Base-by-base conservation (phyloP, 2,797 vertebrate species). In the Chelidonichthys spinosus region DNA sequence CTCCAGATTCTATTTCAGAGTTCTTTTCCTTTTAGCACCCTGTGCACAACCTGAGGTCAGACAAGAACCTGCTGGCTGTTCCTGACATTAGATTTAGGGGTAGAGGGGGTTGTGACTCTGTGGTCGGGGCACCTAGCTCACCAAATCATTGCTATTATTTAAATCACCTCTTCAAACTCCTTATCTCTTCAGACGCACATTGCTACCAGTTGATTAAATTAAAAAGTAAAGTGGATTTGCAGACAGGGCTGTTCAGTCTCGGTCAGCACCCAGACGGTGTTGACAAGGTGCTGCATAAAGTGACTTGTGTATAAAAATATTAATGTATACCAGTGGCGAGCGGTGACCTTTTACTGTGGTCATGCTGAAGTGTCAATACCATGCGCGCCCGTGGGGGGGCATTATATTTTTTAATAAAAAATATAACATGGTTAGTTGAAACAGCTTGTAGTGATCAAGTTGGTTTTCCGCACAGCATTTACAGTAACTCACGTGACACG, bases 1-100 rank as follows among this genome's bases (percentile, higher is more conserved):
- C 43, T 47, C 15, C 15, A 47, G 15, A 47, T 15, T 44, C 14
- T 44, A 14, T 44, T 44, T 50, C 13, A n/a, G 44, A n/a, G 47
- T 49, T 9, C 2, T 50, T 50, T 50, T 8, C n/a, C 47, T 8
- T 49, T 9, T 49, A 49, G 7, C 47, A 7, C 44, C 5, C 44
- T 61, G 13, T 63, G 46, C 47, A 56, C 44, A 72, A 53, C 18
- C 70, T 15, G 5, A 40, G 15, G 39, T 44, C 62, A 54, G 14
- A 69, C 53, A 44, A 35, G 46, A 65, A 49, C 58, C 53, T 55
- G 43, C 18, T 37, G 40, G 52, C 69, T 56, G 11, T 44, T 39
- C 17, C 49, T 33, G 37, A 33, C 5, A 4, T 25, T 10, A 9
- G 11, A 66, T 62, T 59, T 49, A 54, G 54, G 25, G 53, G 42